phyloP scores from a whole-genome alignment of 2,797 vertebrate genomes.

The Myripristis murdjan region DNA sequence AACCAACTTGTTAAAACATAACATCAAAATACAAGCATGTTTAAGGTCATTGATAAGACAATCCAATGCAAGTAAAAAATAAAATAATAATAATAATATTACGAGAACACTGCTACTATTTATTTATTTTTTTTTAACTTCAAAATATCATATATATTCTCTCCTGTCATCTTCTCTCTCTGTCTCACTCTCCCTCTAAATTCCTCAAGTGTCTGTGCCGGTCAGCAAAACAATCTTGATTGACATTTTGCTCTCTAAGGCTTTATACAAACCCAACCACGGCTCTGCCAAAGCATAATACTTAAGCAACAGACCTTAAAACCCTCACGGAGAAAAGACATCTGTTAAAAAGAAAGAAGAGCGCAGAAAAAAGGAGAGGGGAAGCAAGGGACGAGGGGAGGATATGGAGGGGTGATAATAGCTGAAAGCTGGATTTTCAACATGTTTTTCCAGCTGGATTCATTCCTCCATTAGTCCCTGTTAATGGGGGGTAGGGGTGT shows the following conservation, averaged over 20 bases:
- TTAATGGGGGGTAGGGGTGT: slow-evolving; percentile 27
- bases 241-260: slow-evolving; percentile 83
- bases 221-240: slow-evolving; percentile 82
- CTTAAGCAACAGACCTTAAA: slow-evolving; percentile 79
- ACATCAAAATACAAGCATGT: too few species aligned
- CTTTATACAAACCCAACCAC: slow-evolving; percentile 75
- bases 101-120: slow-evolving; percentile 28
- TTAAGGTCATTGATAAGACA: too few species aligned
- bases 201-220: slow-evolving; percentile 80
- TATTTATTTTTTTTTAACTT: too few species aligned
- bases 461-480: slow-evolving; percentile 50
- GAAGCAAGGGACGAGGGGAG: slow-evolving; percentile 59
- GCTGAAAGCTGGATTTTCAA: slow-evolving; percentile 71
- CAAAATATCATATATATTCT: slow-evolving; percentile 45
- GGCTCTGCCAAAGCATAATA: slow-evolving; percentile 80
- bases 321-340: slow-evolving; percentile 73
- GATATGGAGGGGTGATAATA: slow-evolving; percentile 74
- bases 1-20: too few species aligned
- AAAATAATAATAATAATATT: too few species aligned
- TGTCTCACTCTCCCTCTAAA: slow-evolving; percentile 78
- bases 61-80: too few species aligned
- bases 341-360: slow-evolving; percentile 71
- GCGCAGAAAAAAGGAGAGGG: slow-evolving; percentile 41
- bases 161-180: slow-evolving; percentile 55
- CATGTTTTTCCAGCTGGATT: slow-evolving; percentile 70